These are phyloP conservation scores for Carcinoscorpius rotundicauda DNA, from an alignment of 1,140 invertebrate genomes.

Conservation along the genomic window DNA sequence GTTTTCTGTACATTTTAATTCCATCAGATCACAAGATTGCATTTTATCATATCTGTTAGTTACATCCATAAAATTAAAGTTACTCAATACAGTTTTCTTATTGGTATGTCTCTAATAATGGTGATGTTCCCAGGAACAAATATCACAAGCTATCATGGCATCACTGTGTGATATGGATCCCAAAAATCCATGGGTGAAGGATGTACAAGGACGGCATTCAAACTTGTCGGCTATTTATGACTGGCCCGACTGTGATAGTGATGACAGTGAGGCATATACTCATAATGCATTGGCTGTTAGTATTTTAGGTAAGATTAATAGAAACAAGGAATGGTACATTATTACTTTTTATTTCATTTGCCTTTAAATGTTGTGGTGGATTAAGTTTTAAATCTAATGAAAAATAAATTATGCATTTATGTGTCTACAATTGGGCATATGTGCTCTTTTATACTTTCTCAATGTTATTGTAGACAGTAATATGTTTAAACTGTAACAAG, in stretches of 20 bases:
- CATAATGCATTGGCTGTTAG: conserved; percentile 27
- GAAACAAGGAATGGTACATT: not conserved
- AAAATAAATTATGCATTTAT: no score
- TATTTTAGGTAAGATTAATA: conserved; percentile 23
- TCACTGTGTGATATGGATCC: conserved; percentile 41
- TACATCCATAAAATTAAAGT: conserved; percentile 1
- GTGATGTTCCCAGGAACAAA: conserved; percentile 29
- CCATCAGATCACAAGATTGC: not conserved
- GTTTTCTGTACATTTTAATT: no score
- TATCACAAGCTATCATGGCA: conserved; percentile 37
- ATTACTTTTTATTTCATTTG: no score
- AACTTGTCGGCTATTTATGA: conserved; percentile 45
- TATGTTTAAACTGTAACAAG: no score
- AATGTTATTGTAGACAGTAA: no score
- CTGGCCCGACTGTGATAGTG: conserved; percentile 47
- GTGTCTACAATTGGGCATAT: no score
- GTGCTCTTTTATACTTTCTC: no score
- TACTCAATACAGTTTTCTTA: no score
- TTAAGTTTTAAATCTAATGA: no score
- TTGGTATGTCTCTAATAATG: no score
- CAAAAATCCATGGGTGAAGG: conserved; percentile 44
- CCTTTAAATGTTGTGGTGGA: no score
- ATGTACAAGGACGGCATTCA: conserved; percentile 40
- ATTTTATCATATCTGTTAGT: conserved; percentile 11
- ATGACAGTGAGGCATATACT: conserved; percentile 36